phyloP scores from a whole-genome alignment of 2,113 vertebrate species.

The Psittacus erithacus region DNA sequence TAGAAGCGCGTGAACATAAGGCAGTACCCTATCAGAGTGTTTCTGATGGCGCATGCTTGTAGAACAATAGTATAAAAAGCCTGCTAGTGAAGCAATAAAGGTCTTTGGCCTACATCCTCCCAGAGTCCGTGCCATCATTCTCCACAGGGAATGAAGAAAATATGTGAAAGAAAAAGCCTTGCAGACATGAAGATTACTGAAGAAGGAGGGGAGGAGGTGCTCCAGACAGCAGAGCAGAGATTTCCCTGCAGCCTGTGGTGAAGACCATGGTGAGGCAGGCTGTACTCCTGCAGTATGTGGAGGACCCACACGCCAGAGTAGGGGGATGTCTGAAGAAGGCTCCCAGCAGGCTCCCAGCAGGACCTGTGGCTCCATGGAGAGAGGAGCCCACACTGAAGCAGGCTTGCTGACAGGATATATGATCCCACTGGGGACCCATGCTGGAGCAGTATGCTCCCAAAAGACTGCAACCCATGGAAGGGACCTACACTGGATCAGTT shows the following conservation, averaged over 20 bases:
- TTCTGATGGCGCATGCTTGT: too few species aligned
- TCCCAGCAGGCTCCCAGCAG: not conserved
- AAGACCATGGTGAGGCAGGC: not conserved
- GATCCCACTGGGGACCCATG: rapidly evolving
- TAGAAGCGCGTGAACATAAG: too few species aligned
- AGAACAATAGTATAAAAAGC: too few species aligned
- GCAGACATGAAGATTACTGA: not conserved
- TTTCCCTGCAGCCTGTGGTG: not conserved
- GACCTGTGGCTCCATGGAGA: not conserved
- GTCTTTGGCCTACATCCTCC: too few species aligned
- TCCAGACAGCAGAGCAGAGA: not conserved
- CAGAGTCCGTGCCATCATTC: too few species aligned
- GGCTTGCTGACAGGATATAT: not conserved
- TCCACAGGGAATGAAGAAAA: not conserved
- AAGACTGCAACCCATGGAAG: not conserved
- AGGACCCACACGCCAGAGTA: not conserved
- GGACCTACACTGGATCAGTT: not conserved
- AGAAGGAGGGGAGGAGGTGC: not conserved
- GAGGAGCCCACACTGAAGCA: rapidly evolving
- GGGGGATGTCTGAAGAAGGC: not conserved
- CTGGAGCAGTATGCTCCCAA: not conserved
- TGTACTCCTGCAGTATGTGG: not conserved
- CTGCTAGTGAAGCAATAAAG: too few species aligned
- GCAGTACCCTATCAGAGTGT: too few species aligned
- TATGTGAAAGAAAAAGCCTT: not conserved